Percentiles rank a stretch among this genome's conserved stretches.
phyloP scores from a whole-genome alignment of 2,888 invertebrate genomes.

The Cheilosia variabilis region DNA sequence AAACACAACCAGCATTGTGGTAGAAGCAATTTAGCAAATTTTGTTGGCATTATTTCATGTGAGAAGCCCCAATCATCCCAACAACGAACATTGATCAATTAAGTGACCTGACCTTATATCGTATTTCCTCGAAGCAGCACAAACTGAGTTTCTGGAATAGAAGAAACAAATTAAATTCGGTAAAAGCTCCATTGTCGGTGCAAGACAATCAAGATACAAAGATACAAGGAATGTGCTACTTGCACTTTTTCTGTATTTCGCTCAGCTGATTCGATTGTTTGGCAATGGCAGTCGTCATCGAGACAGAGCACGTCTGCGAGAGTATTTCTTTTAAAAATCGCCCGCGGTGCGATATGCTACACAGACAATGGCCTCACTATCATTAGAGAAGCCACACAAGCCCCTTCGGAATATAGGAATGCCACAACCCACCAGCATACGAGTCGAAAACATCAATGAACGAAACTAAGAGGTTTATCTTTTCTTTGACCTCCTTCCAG shows the following conservation, averaged over 20 bases:
- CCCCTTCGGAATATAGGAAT: constrained; percentile 3
- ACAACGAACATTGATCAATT: too few species aligned
- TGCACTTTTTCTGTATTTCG: constrained; percentile 17
- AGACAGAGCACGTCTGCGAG: constrained; percentile 18
- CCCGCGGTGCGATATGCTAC: not conserved
- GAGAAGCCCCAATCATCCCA: too few species aligned
- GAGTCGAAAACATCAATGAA: constrained; percentile 8
- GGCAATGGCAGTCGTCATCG: not conserved
- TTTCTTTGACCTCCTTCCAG: not conserved
- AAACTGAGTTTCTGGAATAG: not conserved
- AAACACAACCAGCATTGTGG: too few species aligned
- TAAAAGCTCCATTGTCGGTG: constrained; percentile 13
- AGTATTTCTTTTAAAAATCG: constrained; percentile 17
- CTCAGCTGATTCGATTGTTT: constrained; percentile 6
- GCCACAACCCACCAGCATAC: not conserved
- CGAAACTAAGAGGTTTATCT: constrained; percentile 15
- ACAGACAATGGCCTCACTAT: constrained; percentile 18
- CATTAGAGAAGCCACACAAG: constrained; percentile 27
- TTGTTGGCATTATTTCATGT: too few species aligned
- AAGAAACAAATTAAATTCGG: not conserved
- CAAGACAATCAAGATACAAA: constrained; percentile 26
- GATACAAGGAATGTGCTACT: constrained; percentile 26
- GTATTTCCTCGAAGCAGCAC: not conserved
- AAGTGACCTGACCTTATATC: not conserved
- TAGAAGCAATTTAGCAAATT: too few species aligned